phyloP scores from a whole-genome alignment of 2,797 vertebrate species.

The Staurois parvus region DNA sequence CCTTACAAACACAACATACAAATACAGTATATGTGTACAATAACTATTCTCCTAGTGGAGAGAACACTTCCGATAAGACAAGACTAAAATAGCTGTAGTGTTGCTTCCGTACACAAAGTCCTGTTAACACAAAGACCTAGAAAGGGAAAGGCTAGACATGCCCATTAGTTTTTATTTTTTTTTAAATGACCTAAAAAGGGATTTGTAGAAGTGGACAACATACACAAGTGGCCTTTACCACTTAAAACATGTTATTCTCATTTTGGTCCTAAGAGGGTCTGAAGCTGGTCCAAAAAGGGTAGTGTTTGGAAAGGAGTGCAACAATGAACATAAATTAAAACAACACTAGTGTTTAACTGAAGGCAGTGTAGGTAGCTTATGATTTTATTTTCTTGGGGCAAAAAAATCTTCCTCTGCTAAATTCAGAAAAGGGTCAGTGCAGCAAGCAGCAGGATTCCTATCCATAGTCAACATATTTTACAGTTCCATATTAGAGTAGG shows the following conservation, averaged over 20 bases:
- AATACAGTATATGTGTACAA: conserved; percentile 37
- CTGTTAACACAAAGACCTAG: conserved; percentile 1
- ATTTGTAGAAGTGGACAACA: conserved; percentile 12
- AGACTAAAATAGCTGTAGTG: conserved; percentile 21
- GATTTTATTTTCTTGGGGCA: neutral
- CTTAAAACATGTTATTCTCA: conserved; percentile 1
- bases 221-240: conserved; percentile 23
- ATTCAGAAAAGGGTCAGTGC: neutral
- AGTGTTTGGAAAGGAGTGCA: conserved; percentile 11
- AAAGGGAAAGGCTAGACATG: neutral
- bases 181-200: conserved; percentile 1
- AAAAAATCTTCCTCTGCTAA: neutral
- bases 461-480: neutral
- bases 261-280: conserved; percentile 53
- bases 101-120: conserved; percentile 8
- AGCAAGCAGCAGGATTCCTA: neutral
- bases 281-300: neutral
- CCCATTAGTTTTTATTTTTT: neutral
- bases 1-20: conserved; percentile 45
- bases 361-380: neutral
- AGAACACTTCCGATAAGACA: conserved; percentile 5
- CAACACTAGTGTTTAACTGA: conserved; percentile 27
- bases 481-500: neutral
- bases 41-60: conserved; percentile 3
- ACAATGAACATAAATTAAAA: conserved; percentile 2